phyloP scores from a whole-genome alignment of 30 jellyfish, hydroid and myxozoan genomes.

The Clytia hemisphaerica region DNA sequence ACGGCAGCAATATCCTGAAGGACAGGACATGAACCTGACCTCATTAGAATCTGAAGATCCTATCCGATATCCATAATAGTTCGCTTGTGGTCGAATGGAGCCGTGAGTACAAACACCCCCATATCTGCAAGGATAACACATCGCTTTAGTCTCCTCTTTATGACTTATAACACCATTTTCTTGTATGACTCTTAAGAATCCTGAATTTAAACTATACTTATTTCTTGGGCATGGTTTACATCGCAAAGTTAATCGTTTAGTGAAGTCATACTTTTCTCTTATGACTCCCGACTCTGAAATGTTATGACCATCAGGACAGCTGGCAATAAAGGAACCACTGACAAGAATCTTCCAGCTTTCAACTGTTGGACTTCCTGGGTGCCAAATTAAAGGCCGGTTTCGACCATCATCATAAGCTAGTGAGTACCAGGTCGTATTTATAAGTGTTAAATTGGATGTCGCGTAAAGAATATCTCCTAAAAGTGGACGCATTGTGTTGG shows the following conservation, averaged over 20 bases:
- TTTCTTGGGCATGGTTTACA: conserved; percentile 76
- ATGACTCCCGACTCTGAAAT: conserved; percentile 61
- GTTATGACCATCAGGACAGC: conserved; percentile 88
- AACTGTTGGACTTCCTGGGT: conserved; percentile 93
- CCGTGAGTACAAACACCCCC: conserved; percentile 92
- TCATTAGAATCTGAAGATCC: conserved; percentile 36
- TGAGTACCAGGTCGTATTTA: conserved; percentile 74
- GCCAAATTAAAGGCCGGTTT: conserved; percentile 74
- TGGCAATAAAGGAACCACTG: conserved; percentile 55
- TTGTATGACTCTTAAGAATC: conserved; percentile 35
- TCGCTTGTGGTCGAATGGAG: conserved; percentile 54
- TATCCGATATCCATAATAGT: conserved; percentile 64
- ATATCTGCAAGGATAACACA: conserved; percentile 64
- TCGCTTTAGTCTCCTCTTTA: conserved; percentile 20
- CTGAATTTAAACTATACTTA: conserved; percentile 71
- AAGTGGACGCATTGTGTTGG: conserved; percentile 37
- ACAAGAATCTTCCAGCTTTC: conserved; percentile 63
- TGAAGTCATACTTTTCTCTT: conserved; percentile 35
- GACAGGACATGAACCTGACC: conserved; percentile 75
- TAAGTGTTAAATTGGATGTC: conserved; percentile 63
- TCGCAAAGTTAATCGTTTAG: conserved; percentile 62
- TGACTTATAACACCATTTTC: conserved; percentile 15
- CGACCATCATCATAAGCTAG: conserved; percentile 31
- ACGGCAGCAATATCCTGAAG: conserved; percentile 77
- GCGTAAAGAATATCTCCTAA: conserved; percentile 89